A percentile compares a stretch with the other conserved stretches of the same genome.
These are phyloP conservation scores for Physocephala rufipes DNA, from an alignment of 2,888 invertebrate genomes.

Conservation along the genomic window DNA sequence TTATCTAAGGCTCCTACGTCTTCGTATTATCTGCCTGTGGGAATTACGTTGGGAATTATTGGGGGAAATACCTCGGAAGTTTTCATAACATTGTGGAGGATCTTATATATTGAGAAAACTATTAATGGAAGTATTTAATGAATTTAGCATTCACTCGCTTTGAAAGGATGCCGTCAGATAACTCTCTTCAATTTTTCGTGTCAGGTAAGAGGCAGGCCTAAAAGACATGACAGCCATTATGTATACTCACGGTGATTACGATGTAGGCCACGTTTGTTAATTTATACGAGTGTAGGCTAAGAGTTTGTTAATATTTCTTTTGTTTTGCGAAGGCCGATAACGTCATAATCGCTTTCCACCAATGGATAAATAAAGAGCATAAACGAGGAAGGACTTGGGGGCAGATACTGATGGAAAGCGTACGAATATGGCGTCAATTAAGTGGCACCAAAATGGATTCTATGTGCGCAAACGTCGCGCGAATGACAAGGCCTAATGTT, in stretches of 20 bases:
- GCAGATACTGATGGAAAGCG: neutral
- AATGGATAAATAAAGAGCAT: neutral
- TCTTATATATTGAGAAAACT: constrained; percentile 22
- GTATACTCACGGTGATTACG: neutral
- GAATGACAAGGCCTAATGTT: neutral
- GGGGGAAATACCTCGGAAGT: neutral
- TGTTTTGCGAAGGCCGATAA: neutral
- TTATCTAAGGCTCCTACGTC: neutral
- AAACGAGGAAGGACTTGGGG: neutral
- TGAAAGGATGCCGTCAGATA: too few relatives aligned
- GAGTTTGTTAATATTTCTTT: neutral
- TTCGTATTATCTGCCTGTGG: neutral
- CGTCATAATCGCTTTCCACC: constrained; percentile 23
- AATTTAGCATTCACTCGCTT: too few relatives aligned
- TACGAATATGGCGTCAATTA: constrained; percentile 14
- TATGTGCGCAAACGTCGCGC: neutral
- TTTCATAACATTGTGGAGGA: neutral
- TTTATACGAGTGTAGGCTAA: neutral
- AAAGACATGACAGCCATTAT: constrained; percentile 14
- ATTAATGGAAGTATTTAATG: too few relatives aligned
- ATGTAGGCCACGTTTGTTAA: neutral
- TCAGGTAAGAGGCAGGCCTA: constrained; percentile 7
- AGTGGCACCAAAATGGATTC: constrained; percentile 24
- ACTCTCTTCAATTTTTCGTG: neutral
- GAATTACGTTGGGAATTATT: neutral